These are phyloP conservation scores for Drosophila setifemur DNA, from an alignment of 1,140 invertebrate species.

Conservation along the genomic window DNA sequence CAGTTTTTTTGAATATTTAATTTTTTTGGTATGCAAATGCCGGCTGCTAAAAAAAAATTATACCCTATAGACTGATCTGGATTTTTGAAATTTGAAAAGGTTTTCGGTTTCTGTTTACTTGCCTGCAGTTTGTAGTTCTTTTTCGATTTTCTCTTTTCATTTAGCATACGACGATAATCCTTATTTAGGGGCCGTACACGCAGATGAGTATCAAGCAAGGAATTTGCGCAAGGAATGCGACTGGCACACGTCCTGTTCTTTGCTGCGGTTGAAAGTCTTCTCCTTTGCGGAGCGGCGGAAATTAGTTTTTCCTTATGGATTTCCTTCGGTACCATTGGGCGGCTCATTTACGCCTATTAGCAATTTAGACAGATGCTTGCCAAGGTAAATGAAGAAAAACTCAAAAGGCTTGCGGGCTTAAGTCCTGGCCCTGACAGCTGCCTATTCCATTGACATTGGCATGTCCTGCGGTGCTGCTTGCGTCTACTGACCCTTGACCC, in stretches of 20 bases:
- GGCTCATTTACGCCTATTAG: constrained; percentile 76
- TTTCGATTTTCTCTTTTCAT: constrained; percentile 14
- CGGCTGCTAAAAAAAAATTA: constrained; percentile 54
- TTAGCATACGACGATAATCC: constrained; percentile 62
- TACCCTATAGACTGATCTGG: constrained; percentile 35
- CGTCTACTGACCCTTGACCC: constrained; percentile 29
- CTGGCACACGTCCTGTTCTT: constrained; percentile 62
- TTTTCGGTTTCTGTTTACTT: constrained; percentile 51
- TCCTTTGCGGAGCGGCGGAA: constrained; percentile 52
- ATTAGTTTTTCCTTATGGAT: constrained; percentile 64
- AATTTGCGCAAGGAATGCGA: constrained; percentile 68
- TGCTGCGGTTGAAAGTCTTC: constrained; percentile 8
- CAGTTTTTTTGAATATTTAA: constrained; percentile 65
- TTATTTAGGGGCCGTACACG: constrained; percentile 64
- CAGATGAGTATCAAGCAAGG: constrained; percentile 37
- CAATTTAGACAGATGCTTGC: constrained; percentile 61
- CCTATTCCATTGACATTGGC: constrained; percentile 48
- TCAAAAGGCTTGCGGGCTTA: constrained; percentile 64
- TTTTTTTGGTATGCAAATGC: constrained; percentile 73
- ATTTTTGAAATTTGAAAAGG: constrained; percentile 60
- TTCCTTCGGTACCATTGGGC: constrained; percentile 48
- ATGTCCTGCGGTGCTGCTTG: constrained; percentile 52
- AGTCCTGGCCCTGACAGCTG: constrained; percentile 60
- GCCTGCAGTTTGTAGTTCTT: constrained; percentile 48
- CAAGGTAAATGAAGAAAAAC: constrained; percentile 44